Percentiles rank a stretch among this genome's conserved stretches.
Evolutionary conservation across 2,113 vertebrate genomes (phyloP).

Genomic region (Phycodurus eques): DNA sequence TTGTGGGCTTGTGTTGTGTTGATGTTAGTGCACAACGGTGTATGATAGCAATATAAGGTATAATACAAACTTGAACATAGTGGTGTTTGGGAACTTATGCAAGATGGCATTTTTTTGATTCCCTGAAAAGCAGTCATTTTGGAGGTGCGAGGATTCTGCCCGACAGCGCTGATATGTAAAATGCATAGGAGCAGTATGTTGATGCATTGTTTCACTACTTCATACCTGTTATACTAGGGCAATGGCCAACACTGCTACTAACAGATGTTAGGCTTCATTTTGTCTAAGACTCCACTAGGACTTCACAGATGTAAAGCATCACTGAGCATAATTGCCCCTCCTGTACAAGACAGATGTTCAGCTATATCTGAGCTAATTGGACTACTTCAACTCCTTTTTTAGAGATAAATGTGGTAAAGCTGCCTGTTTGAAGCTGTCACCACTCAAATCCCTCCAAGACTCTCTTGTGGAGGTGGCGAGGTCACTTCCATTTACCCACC

Average conservation of each 20-base stretch:
- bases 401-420: slow-evolving; percentile 17
- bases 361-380: slow-evolving; percentile 53
- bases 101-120: no score
- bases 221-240: not conserved
- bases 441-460: slow-evolving; percentile 17
- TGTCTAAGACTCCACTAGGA: slow-evolving; percentile 30
- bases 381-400: slow-evolving; percentile 26
- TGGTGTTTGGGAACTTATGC: no score
- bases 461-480: slow-evolving; percentile 35
- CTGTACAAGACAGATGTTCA: slow-evolving; percentile 54
- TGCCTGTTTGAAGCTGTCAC: slow-evolving; percentile 18
- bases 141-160: no score
- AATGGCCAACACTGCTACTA: slow-evolving; percentile 12
- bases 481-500: slow-evolving; percentile 37
- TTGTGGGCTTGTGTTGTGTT: no score
- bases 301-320: slow-evolving; percentile 53
- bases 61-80: no score
- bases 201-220: not conserved
- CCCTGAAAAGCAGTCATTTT: no score
- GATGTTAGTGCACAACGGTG: no score
- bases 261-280: slow-evolving; percentile 57
- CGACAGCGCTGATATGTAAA: not conserved
- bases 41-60: no score
- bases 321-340: slow-evolving; percentile 42
- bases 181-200: not conserved